Evolutionary conservation across 2,888 invertebrate species (phyloP), one percentile per base, ranked within the genome.

Genomic region (Pammene aurita): DNA sequence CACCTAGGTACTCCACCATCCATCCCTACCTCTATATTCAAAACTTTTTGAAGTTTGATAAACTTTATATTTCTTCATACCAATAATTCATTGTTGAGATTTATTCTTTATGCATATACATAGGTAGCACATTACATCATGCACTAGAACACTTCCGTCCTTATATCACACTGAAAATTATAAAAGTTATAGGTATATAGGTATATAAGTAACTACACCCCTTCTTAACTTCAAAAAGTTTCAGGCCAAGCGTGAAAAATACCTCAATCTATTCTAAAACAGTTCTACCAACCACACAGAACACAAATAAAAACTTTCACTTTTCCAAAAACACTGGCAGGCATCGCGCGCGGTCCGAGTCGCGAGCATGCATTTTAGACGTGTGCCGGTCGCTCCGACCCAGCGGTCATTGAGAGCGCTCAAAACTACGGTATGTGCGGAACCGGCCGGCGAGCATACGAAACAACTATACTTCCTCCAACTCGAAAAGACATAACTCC

Each of bases 331-430:
- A 68, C 68, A 68, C 67, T 68, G 63, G 56, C 52, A 63, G 63
- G 56, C 62, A 44, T 42, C 57, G 77, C 78, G 78, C 75, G 76
- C 78, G 77, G 77, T 77, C 72, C 75, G 78, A 81, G 81, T 78
- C 77, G 80, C 90, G 35, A 50, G 62, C 50, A 41, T 62, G 62
- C 62, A 50, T 50, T 41, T 62, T 52, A 68, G 93, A 93, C 94
- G 94, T 94, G 94, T 93, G 93, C 85, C 90, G 89, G 83, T 91
- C 86, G 90, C 88, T 91, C 92, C 93, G 93, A 94, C 93, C 94
- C 93, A 93, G 93, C 94, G 94, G 94, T 94, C 94, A 94, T 94
- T 94, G 94, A 94, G 81, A 77, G 87, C 86, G 86, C 84, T 87
- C 88, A 86, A 84, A 86, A 86, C 86, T 88, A 87, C 85, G 87